These are phyloP conservation scores for Pampus argenteus DNA, from an alignment of 2,797 vertebrate genomes.

Conservation along the genomic window DNA sequence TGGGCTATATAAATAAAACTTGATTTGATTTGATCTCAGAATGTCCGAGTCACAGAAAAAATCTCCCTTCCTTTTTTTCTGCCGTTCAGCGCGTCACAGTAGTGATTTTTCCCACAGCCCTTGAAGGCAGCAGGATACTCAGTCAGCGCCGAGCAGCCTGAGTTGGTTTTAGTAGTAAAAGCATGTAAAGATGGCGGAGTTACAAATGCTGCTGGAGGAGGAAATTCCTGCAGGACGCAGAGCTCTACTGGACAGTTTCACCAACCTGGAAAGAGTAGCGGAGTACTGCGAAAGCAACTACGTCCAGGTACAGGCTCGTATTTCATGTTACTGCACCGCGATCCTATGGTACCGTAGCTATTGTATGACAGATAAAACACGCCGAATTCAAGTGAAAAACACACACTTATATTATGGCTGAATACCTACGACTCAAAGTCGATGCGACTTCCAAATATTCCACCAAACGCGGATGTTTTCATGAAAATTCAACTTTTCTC, in stretches of 20 bases:
- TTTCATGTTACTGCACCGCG: constrained; percentile 17
- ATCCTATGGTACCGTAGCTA: constrained; percentile 21
- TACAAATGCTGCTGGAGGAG: constrained; percentile 96
- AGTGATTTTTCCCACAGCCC: background rate
- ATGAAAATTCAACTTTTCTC: constrained; percentile 30
- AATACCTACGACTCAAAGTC: accelerated
- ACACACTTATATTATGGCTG: accelerated
- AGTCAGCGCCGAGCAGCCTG: constrained; percentile 42
- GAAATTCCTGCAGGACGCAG: constrained; percentile 94
- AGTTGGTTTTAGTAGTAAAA: constrained; percentile 61
- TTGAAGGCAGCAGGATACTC: constrained; percentile 45
- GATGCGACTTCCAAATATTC: background rate
- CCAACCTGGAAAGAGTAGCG: constrained; percentile 92
- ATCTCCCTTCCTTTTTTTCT: no score
- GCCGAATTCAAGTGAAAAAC: background rate
- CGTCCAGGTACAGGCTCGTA: constrained; percentile 86
- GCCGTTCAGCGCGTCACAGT: background rate
- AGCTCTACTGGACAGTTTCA: constrained; percentile 92
- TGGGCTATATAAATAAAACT: no score
- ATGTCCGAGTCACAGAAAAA: no score
- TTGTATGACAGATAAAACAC: background rate
- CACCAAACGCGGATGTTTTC: accelerated
- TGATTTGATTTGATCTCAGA: no score
- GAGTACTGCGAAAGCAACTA: constrained; percentile 97
- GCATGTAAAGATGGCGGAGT: constrained; percentile 97